Percentiles rank a stretch among this genome's conserved stretches.
Evolutionary conservation across 2,797 vertebrate genomes (phyloP).

Genomic region (Phataginus tetradactyla): DNA sequence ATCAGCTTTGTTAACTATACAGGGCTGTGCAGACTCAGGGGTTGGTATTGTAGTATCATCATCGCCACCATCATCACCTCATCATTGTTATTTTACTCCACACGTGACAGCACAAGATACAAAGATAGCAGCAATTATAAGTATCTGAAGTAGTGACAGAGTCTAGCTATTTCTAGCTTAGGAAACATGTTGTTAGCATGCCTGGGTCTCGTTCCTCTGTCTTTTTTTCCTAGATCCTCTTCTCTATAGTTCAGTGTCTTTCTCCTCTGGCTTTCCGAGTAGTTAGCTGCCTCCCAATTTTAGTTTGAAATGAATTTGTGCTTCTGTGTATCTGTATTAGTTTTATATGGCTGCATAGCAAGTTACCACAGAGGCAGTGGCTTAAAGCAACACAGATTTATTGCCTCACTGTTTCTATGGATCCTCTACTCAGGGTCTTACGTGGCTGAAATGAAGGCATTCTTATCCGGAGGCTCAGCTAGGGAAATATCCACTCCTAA

Average conservation of each 20-base stretch:
- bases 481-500: neutral
- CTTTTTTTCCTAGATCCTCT: neutral
- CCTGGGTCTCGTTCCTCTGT: neutral
- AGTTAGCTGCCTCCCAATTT: neutral
- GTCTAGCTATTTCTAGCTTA: neutral
- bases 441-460: neutral
- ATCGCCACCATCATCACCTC: neutral
- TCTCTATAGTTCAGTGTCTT: neutral
- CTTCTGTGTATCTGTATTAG: neutral
- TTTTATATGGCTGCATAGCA: neutral
- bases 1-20: neutral
- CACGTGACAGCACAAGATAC: neutral
- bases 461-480: neutral
- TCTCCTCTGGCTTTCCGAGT: neutral
- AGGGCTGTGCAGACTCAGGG: neutral
- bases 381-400: neutral
- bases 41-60: neutral
- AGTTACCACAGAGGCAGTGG: neutral
- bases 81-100: neutral
- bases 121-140: neutral
- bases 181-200: neutral
- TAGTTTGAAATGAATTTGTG: neutral
- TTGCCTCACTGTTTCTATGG: neutral
- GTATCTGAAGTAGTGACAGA: neutral
- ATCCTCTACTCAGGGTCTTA: neutral